Conservation (phyloP, 2,888 invertebrate species). For the Orthonychiurus folsomi region DNA sequence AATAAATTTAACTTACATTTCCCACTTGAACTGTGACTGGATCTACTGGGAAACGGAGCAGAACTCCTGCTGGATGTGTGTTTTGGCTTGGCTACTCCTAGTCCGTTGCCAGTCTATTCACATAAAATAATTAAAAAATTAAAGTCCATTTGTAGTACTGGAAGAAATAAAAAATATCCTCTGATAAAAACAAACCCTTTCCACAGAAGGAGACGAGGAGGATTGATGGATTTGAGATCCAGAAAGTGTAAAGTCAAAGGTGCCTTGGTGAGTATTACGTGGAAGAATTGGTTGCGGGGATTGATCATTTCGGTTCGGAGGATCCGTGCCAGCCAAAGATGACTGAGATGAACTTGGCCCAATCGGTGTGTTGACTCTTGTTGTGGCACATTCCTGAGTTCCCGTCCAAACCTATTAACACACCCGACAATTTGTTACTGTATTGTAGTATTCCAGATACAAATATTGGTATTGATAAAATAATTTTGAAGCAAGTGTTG, state of each 20-base stretch:
- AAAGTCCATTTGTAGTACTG: background rate
- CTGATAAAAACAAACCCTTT: background rate
- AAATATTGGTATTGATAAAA: too few relatives aligned
- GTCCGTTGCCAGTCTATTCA: slow-evolving; percentile 6
- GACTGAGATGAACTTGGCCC: background rate
- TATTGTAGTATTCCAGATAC: too few relatives aligned
- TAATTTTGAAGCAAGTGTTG: too few relatives aligned
- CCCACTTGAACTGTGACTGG: background rate
- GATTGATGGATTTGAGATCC: slow-evolving; percentile 21
- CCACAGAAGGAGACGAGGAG: slow-evolving; percentile 8
- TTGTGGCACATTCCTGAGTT: too few relatives aligned
- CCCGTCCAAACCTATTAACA: too few relatives aligned
- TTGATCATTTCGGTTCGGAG: background rate
- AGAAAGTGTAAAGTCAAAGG: slow-evolving; percentile 13
- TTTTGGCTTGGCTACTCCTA: background rate
- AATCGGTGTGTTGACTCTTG: background rate
- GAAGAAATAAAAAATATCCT: background rate
- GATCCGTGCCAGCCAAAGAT: background rate
- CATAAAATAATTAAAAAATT: background rate
- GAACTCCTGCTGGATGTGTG: background rate
- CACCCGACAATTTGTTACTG: too few relatives aligned
- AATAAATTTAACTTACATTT: slow-evolving; percentile 8
- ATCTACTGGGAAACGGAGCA: background rate
- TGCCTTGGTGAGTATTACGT: background rate
- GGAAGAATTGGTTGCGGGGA: background rate